Evolutionary conservation across 2,888 invertebrate genomes (phyloP).

Genomic region (Plagodis dolabraria): DNA sequence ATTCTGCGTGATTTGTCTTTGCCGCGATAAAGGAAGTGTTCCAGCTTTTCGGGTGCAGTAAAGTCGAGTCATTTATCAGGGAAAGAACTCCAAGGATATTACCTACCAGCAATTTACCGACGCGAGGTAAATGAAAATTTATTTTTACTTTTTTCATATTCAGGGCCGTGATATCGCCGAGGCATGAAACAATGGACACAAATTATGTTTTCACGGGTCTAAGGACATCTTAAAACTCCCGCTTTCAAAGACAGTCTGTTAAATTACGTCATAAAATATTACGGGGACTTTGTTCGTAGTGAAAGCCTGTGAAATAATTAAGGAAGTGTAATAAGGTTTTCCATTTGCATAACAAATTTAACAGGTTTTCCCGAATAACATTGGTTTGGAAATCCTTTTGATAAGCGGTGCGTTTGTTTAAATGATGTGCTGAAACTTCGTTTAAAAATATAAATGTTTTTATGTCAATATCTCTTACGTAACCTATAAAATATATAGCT

Average conservation of each 20-base stretch:
- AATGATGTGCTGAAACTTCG: constrained; percentile 32
- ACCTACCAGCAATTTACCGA: constrained; percentile 25
- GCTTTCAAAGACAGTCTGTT: constrained; percentile 65
- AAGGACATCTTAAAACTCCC: constrained; percentile 57
- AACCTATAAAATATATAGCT: no score
- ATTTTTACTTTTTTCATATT: constrained; percentile 44
- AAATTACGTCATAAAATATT: constrained; percentile 76
- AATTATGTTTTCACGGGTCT: constrained; percentile 50
- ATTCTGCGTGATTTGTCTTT: constrained; percentile 73
- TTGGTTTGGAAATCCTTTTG: constrained; percentile 66
- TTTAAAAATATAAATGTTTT: not conserved
- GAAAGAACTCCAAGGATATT: constrained; percentile 35
- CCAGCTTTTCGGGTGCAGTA: constrained; percentile 49
- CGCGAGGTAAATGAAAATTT: constrained; percentile 38
- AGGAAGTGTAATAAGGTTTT: constrained; percentile 75
- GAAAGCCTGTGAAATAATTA: constrained; percentile 75
- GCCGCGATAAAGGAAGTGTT: constrained; percentile 59
- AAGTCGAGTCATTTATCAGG: constrained; percentile 47
- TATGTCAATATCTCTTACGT: constrained; percentile 30
- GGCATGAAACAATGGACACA: constrained; percentile 48
- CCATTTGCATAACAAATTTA: constrained; percentile 76
- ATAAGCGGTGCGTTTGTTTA: constrained; percentile 55
- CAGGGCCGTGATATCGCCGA: constrained; percentile 36
- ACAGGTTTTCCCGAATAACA: constrained; percentile 59
- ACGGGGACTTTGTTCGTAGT: constrained; percentile 63